Percentiles rank a stretch among this genome's conserved stretches.
Conservation (phyloP, 2,888 invertebrate genomes). For the Lasioglossum morio region DNA sequence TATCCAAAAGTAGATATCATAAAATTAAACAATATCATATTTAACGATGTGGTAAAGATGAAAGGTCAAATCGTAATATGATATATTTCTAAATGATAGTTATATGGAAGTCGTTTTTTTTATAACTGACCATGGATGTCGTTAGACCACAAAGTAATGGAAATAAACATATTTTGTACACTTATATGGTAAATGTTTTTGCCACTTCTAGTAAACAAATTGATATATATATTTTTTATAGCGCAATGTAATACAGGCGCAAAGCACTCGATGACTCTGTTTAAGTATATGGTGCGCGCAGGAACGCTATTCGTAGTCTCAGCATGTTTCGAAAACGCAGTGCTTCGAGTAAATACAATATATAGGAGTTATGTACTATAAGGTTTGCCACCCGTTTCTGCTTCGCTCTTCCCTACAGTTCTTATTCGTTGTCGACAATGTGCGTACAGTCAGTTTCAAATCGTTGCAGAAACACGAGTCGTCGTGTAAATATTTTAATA, state of each 20-base stretch:
- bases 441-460: slow-evolving; percentile 41
- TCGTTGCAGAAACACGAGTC: slow-evolving; percentile 14
- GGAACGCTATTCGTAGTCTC: slow-evolving; percentile 8
- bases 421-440: slow-evolving; percentile 24
- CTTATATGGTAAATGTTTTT: not conserved
- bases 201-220: not conserved
- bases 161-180: not conserved
- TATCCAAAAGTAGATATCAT: not conserved
- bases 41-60: not conserved
- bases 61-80: not conserved
- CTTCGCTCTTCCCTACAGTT: slow-evolving; percentile 23
- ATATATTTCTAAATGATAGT: not conserved
- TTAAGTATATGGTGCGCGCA: not conserved
- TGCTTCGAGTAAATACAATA: slow-evolving; percentile 31
- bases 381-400: slow-evolving; percentile 24
- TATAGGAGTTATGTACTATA: slow-evolving; percentile 24
- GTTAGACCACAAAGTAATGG: not conserved
- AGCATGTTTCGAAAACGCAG: slow-evolving; percentile 16
- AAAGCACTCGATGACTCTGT: not conserved
- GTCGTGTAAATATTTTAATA: not conserved
- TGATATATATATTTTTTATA: not conserved
- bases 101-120: not conserved
- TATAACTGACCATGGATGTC: not conserved
- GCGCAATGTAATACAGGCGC: not conserved
- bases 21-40: not conserved